Conservation (phyloP, 2,113 vertebrate genomes). For the Ailurus styani region DNA sequence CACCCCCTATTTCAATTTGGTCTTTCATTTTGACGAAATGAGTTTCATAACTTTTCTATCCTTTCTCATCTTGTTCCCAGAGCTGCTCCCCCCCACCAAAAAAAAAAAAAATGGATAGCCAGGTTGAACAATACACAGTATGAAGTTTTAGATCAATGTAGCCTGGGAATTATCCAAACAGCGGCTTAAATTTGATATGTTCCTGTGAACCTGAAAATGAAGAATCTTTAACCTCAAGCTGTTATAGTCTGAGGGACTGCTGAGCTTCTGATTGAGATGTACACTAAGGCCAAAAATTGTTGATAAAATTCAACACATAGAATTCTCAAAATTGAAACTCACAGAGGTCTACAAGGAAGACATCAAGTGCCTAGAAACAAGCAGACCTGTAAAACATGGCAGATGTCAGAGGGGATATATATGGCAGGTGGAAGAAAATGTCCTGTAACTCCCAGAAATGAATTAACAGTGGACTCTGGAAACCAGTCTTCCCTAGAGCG, state of each 20-base stretch:
- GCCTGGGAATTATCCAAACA: slow-evolving; percentile 16
- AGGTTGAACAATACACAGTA: background rate
- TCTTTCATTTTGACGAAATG: background rate
- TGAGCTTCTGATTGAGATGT: slow-evolving; percentile 60
- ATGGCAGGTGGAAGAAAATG: background rate
- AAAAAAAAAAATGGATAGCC: background rate
- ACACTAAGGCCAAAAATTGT: background rate
- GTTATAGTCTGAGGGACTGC: slow-evolving; percentile 33
- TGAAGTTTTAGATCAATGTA: slow-evolving; percentile 15
- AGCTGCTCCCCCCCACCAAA: no score
- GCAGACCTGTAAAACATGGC: background rate
- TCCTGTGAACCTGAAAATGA: slow-evolving; percentile 66
- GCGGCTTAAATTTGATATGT: slow-evolving; percentile 42
- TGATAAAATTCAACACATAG: background rate
- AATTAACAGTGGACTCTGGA: background rate
- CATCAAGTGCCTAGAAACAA: background rate
- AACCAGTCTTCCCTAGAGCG: background rate
- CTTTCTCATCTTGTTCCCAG: background rate
- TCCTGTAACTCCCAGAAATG: background rate
- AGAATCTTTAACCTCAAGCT: slow-evolving; percentile 58
- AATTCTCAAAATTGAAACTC: slow-evolving; percentile 21
- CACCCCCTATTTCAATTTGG: background rate
- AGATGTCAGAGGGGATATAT: background rate
- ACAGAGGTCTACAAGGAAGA: background rate
- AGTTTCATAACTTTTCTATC: background rate